A percentile compares a stretch with the other conserved stretches of the same genome.
phyloP scores from a whole-genome alignment of 2,797 vertebrate genomes.

The Florisuga fusca region DNA sequence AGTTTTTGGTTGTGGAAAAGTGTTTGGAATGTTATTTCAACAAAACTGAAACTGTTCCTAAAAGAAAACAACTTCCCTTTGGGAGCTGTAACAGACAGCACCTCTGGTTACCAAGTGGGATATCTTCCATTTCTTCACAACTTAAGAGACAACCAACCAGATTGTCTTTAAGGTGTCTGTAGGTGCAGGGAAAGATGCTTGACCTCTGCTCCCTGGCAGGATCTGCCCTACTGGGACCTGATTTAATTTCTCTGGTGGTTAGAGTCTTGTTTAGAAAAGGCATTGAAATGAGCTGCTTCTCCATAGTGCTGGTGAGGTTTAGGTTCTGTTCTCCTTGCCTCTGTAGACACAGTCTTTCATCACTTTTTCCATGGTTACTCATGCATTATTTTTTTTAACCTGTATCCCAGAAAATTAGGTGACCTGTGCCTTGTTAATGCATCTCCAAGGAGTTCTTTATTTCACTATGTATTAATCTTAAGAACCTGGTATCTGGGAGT shows the following conservation, averaged over 20 bases:
- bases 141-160: not conserved
- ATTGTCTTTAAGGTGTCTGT: not conserved
- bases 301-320: fast-evolving
- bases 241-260: not conserved
- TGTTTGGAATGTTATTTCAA: not conserved
- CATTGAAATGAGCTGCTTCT: not conserved
- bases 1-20: not conserved
- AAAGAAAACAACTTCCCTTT: not conserved
- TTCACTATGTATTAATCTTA: not conserved
- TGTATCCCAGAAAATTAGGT: not conserved
- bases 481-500: not conserved
- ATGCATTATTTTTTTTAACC: not conserved
- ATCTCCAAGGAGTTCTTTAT: not conserved
- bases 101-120: not conserved
- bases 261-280: not conserved
- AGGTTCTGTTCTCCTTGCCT: not conserved
- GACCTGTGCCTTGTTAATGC: not conserved
- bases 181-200: not conserved
- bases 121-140: not conserved
- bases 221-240: not conserved
- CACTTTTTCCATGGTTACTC: not conserved
- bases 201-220: not conserved
- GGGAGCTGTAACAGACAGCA: not conserved
- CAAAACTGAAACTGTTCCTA: not conserved
- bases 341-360: not conserved